Evolutionary conservation across 2,888 invertebrate genomes (phyloP), one percentile per base, ranked within the genome.

Genomic region (Aquatica leii): DNA sequence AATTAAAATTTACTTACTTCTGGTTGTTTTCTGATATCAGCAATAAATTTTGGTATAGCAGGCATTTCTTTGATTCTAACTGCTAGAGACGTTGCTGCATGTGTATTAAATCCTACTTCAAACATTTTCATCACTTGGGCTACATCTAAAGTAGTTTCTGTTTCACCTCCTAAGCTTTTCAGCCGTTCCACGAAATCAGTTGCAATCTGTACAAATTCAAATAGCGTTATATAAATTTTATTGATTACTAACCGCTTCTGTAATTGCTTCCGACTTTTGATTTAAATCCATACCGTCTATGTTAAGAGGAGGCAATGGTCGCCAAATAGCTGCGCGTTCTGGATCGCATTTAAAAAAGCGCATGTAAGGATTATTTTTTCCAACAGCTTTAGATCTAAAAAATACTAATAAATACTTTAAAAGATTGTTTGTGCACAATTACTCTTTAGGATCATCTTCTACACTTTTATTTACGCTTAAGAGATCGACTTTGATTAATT

Each of bases 41-140:
- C 88, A 1, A 88, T 82, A 67, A 82, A 81, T 58, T 84, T 83
- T 34, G 87, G 84, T 11, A 89, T 83, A 37, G 85, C 82, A 0
- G 87, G 86, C 75, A 89, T 77, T 76, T 88, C 87, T 72, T 84
- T 85, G 1, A 87, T 78, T 31, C 83, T 76, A 0, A 88, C 83
- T 77, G 82, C 79, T 20, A 88, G 77, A 64, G 87, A 84, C 54
- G 81, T 82, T 0, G 87, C 83, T 0, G 84, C 85, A 65, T 86
- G 86, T 4, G 84, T 84, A 65, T 87, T 83, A 70, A 86, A 86
- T 59, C 86, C 86, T 55, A 87, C 84, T 84, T 87, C 80, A 34
- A 66, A 66, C 76, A 82, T 77, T 53, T 78, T 76, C 18, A 80
- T 73, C 9, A 82, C 72, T 12, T 73, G 71, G 31, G 72, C 69